phyloP scores from a whole-genome alignment of 1,140 invertebrate species.

The Drosophila sp. region DNA sequence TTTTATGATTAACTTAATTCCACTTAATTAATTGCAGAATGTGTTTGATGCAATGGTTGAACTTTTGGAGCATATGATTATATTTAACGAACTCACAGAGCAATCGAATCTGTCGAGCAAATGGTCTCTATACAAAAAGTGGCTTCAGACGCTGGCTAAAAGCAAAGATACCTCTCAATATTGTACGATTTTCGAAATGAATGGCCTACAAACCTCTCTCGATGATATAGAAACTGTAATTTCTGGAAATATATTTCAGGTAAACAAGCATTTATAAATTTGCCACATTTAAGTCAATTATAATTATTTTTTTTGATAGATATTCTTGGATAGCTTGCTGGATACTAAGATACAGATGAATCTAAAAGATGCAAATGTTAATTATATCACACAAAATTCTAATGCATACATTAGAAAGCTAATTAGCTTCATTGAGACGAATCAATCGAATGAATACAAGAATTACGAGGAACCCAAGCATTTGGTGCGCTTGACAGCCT shows the following conservation, averaged over 20 bases:
- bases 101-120: constrained; percentile 52
- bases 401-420: constrained; percentile 88
- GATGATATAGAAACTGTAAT: constrained; percentile 85
- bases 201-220: constrained; percentile 59
- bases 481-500: constrained; percentile 40
- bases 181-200: constrained; percentile 51
- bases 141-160: constrained; percentile 58
- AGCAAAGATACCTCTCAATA: constrained; percentile 15
- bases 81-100: constrained; percentile 68
- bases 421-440: constrained; percentile 36
- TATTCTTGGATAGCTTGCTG: constrained; percentile 88
- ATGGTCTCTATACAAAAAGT: constrained; percentile 75
- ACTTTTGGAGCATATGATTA: constrained; percentile 60
- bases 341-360: constrained; percentile 87
- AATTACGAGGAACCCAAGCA: constrained; percentile 54
- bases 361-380: constrained; percentile 86
- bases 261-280: constrained; percentile 58
- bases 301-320: constrained; percentile 44
- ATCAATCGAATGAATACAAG: constrained; percentile 42
- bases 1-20: too few relatives aligned
- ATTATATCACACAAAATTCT: constrained; percentile 89
- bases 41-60: constrained; percentile 63
- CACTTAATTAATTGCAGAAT: constrained; percentile 38
- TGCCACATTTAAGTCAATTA: neutral
- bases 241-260: constrained; percentile 88